These are phyloP conservation scores for Rhynchotus rufescens DNA, from an alignment of 2,797 vertebrate species.

Conservation along the genomic window DNA sequence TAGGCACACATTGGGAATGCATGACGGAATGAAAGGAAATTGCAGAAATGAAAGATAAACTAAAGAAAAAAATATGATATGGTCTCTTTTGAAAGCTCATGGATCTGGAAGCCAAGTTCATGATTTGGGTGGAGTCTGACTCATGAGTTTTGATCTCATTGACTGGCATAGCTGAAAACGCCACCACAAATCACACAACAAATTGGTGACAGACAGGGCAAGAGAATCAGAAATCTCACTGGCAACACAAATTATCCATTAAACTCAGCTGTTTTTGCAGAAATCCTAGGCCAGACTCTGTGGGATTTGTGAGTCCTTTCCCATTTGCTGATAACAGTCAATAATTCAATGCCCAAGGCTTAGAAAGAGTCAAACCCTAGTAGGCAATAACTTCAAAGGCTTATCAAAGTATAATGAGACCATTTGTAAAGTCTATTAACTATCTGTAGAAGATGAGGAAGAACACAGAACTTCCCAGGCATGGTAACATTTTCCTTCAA, in stretches of 20 bases:
- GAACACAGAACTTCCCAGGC: neutral
- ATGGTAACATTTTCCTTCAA: slow-evolving; percentile 26
- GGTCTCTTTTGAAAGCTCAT: slow-evolving; percentile 40
- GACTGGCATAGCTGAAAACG: slow-evolving; percentile 53
- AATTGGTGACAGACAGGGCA: slow-evolving; percentile 52
- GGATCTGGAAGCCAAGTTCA: slow-evolving; percentile 55
- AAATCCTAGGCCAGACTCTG: slow-evolving; percentile 29
- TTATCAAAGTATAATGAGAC: slow-evolving; percentile 5
- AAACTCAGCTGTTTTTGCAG: neutral
- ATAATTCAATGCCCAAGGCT: neutral
- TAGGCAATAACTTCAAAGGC: slow-evolving; percentile 40
- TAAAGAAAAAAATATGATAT: neutral
- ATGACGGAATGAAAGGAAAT: slow-evolving; percentile 23
- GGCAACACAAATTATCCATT: slow-evolving; percentile 52
- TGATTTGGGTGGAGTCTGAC: slow-evolving; percentile 60
- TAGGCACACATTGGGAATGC: slow-evolving; percentile 9
- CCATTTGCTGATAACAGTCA: slow-evolving; percentile 18
- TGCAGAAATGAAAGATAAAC: slow-evolving; percentile 40
- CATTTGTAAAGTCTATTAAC: slow-evolving; percentile 32
- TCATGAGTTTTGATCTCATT: slow-evolving; percentile 59
- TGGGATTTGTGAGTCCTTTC: neutral
- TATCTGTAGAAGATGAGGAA: slow-evolving; percentile 13
- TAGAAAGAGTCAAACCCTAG: slow-evolving; percentile 21
- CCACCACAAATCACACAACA: slow-evolving; percentile 66
- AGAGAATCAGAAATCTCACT: slow-evolving; percentile 45